Evolutionary conservation across 2,888 invertebrate species (phyloP).

Genomic region (Ischnus inquisitorius): DNA sequence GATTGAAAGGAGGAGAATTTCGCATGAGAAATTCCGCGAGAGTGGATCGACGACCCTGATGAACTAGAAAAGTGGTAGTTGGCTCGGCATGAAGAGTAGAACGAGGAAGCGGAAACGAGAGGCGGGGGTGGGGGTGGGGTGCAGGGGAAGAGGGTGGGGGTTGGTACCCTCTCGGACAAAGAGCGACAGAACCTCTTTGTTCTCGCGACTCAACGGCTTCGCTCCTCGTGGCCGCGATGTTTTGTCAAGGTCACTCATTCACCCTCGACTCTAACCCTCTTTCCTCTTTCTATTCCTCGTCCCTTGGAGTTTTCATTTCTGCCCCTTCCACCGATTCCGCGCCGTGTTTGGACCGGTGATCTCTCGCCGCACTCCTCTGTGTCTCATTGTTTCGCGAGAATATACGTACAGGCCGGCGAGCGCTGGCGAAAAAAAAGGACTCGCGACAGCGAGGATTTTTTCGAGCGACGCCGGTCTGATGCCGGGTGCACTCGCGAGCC

Average conservation of each 20-base stretch:
- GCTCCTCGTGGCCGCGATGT: slow-evolving; percentile 82
- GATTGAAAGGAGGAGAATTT: slow-evolving; percentile 12
- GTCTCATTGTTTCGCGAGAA: slow-evolving; percentile 52
- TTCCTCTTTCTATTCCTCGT: slow-evolving; percentile 38
- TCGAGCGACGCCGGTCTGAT: slow-evolving; percentile 13
- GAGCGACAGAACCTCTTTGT: slow-evolving; percentile 85
- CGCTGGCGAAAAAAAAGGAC: slow-evolving; percentile 1
- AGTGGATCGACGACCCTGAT: slow-evolving; percentile 65
- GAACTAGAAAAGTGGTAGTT: slow-evolving; percentile 48
- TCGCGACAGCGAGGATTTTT: slow-evolving; percentile 17
- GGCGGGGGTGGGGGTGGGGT: background rate
- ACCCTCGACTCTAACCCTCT: slow-evolving; percentile 46
- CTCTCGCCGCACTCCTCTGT: background rate
- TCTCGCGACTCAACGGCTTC: slow-evolving; percentile 84
- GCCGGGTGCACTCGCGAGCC: background rate
- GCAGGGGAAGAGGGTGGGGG: slow-evolving; percentile 68
- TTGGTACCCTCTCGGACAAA: slow-evolving; percentile 80
- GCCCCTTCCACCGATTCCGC: slow-evolving; percentile 22
- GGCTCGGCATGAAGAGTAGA: slow-evolving; percentile 67
- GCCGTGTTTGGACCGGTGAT: slow-evolving; percentile 40
- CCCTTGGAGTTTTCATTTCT: slow-evolving; percentile 53
- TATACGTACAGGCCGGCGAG: slow-evolving; percentile 19
- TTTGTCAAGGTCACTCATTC: slow-evolving; percentile 85
- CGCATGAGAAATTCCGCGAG: slow-evolving; percentile 34
- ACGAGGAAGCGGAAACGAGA: slow-evolving; percentile 56